Evolutionary conservation across 1,140 invertebrate genomes (phyloP), one percentile per base, ranked within the genome.

Genomic region (Palaemon carinicauda): DNA sequence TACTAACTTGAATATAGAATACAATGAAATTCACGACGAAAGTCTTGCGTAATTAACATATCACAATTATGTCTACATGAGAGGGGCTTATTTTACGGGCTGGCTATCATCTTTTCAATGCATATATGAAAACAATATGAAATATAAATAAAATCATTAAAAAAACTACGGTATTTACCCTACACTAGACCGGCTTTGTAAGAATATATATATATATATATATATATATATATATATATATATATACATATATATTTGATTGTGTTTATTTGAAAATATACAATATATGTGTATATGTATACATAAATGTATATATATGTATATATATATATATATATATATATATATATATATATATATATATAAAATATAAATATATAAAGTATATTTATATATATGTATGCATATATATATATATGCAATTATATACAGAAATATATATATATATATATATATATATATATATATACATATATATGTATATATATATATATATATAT

Each of bases 221-320:
- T 65, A n/a, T 65, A n/a, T 65, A 27, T n/a, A n/a, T 65, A 21
- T 65, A 21, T 65, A 65, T 65, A 65, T 0, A 65, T 65, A 65
- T 1, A 65, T 24, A n/a, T 27, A 60, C 29, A 65, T 21, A 19
- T n/a, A 65, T 65, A 21, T 19, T 1, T 65, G 29, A 12, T 24
- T 65, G 27, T 65, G 27, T 65, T 10, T n/a, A 65, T 17, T 10
- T 65, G n/a, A 19, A n/a, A 24, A n/a, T 65, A 65, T 65, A n/a
- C n/a, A n/a, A 65, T 65, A 65, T 65, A 65, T n/a, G n/a, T 65
- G n/a, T 65, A 65, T 65, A 65, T 65, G n/a, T 65, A 65, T 65
- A 65, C n/a, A 65, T 65, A 65, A 19, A 65, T 27, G n/a, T 65
- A 65, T 65, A 65, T 65, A 65, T 65, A n/a, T 65, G n/a, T 65